Conservation (phyloP, 2,888 invertebrate species). For the Drosophila picticornis region DNA sequence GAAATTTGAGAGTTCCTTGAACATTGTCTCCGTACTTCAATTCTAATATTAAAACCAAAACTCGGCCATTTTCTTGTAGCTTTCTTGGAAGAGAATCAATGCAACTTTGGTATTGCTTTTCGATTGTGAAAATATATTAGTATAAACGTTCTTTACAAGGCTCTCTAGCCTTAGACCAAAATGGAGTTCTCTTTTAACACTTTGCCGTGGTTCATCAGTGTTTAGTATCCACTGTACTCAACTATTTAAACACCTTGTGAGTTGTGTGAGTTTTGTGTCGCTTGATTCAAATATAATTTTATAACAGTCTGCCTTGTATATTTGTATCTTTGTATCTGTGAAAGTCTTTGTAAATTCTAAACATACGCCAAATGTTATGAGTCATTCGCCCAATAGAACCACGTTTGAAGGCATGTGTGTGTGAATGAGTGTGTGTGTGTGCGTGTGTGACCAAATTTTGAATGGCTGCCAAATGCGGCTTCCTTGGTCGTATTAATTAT, state of each 20-base stretch:
- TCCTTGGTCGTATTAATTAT: slow-evolving; percentile 81
- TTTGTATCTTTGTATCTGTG: slow-evolving; percentile 39
- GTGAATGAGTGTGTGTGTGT: slow-evolving; percentile 9
- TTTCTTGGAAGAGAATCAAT: background rate
- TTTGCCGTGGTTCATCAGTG: background rate
- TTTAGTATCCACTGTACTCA: slow-evolving; percentile 28
- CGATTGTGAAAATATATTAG: background rate
- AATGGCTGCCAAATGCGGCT: slow-evolving; percentile 82
- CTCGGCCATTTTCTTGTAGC: background rate
- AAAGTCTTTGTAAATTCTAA: slow-evolving; percentile 68
- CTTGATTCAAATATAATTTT: slow-evolving; percentile 62
- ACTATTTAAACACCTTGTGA: slow-evolving; percentile 46
- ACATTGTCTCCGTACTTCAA: background rate
- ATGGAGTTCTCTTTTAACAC: background rate
- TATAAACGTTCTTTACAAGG: background rate
- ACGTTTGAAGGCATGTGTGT: background rate
- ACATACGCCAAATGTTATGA: slow-evolving; percentile 76
- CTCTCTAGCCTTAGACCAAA: background rate
- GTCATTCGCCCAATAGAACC: slow-evolving; percentile 47
- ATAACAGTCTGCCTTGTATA: slow-evolving; percentile 42
- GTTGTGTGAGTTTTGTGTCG: slow-evolving; percentile 24
- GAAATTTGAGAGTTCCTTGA: background rate
- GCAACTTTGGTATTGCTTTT: background rate
- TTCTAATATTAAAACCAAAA: background rate
- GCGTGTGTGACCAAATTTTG: slow-evolving; percentile 66